Evolutionary conservation across 2,888 invertebrate genomes (phyloP), one percentile per base, ranked within the genome.

Genomic region (Vesta saturnalis): DNA sequence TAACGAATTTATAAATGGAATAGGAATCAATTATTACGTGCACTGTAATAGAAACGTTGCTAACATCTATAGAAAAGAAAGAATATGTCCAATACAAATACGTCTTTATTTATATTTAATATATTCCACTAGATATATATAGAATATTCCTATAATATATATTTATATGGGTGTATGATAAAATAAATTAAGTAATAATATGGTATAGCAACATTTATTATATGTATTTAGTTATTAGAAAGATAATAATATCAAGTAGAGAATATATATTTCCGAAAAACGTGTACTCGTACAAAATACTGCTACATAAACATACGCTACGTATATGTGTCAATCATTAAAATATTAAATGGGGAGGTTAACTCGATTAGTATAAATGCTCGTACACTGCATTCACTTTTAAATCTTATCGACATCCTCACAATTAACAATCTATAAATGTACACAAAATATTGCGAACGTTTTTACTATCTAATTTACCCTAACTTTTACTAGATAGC

Each of bases 201-300:
- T 84, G 81, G 81, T 83, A 83, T 82, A 84, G 83, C 84, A 84
- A 83, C 83, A 83, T 83, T 83, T 79, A 84, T 83, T 80, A 82
- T 80, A 81, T 81, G 80, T 82, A 80, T 80, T 80, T 78, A 79
- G 73, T 81, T 82, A 80, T 82, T 84, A 83, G 83, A 84, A 84
- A 83, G 83, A 82, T 83, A 83, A 81, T 80, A 80, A 80, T 80
- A 82, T 80, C 80, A 81, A 82, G 81, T 82, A 83, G 82, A 82
- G 80, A 82, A 82, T 82, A 82, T 83, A 81, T 78, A 74, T 81
- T 82, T 82, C 82, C 82, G 79, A 81, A 83, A 84, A 84, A 84
- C 83, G 83, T 84, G 84, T 84, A 83, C 82, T 84, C 83, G 83
- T 84, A 83, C 81, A 84, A 84, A 84, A 84, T 84, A 84, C 83